Evolutionary conservation across 2,113 vertebrate genomes (phyloP), one percentile per base, ranked within the genome.

Genomic region (Camelus bactrianus): DNA sequence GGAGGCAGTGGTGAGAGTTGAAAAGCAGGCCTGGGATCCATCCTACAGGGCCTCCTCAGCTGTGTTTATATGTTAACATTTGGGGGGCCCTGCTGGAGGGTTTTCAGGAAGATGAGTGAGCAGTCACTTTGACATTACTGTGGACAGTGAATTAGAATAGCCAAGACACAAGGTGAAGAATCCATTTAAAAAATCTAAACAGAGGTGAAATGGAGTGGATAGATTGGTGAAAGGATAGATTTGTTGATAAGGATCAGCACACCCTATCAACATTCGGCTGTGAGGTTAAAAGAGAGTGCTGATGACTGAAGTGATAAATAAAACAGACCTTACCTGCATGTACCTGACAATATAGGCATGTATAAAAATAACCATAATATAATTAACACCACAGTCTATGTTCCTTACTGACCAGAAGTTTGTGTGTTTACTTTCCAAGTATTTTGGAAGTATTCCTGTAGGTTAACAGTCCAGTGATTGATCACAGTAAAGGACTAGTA

Each of bases 391-490:
- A 60, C n/a, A 84, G 0, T 67, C 79, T 69, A 30, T 79, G 10
- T 69, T 62, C 35, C 52, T 94, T 93, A 80, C 15, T 56, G 15
- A 96, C 84, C 48, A 75, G 26, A 62, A 62, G 16, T 93, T 60
- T 76, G 15, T 86, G 8, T 88, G 12, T 76, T 48, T 75, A 12
- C 52, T 89, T 93, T 80, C 67, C 32, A 81, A 67, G 35, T 84
- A 17, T 70, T 20, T 77, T 72, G 30, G 48, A 95, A 82, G 14
- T 42, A 28, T 89, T 89, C 65, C 35, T 85, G 1, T 87, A 30
- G 85, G 15, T 87, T 77, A 75, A 73, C 4, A 17, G 5, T 64
- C 38, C n/a, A 86, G 17, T 86, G n/a, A 48, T 35, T 88, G n/a
- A 46, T 89, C 30, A 50, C 24, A 90, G 58, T 30, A 42, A 92